Evolutionary conservation across 2,113 vertebrate genomes (phyloP).

Genomic region (Apus apus): DNA sequence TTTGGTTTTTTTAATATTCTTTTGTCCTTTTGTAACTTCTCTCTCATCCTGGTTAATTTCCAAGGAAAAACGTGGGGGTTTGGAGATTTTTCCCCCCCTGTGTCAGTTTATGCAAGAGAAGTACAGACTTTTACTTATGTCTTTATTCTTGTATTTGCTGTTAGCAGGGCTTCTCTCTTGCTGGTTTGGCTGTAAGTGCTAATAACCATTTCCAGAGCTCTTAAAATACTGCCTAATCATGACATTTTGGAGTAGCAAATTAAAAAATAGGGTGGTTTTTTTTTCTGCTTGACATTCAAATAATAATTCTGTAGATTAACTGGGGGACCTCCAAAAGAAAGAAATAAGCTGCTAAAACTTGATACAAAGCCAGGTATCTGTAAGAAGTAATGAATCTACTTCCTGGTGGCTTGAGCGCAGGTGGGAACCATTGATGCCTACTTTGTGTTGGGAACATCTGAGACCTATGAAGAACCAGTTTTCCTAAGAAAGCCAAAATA

Average conservation of each 20-base stretch:
- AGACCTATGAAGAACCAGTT: background rate
- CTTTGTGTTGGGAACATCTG: background rate
- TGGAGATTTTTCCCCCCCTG: accelerated
- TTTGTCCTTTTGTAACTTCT: background rate
- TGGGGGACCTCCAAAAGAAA: background rate
- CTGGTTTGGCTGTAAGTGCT: background rate
- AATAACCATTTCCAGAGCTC: background rate
- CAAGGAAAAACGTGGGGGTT: background rate
- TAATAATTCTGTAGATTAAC: background rate
- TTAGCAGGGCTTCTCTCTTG: background rate
- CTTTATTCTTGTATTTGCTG: background rate
- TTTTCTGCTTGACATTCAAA: background rate
- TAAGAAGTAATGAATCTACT: background rate
- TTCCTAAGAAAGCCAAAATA: background rate
- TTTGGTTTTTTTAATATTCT: background rate
- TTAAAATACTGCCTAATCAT: background rate
- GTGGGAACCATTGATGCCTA: background rate
- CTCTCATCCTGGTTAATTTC: background rate
- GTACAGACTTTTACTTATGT: background rate
- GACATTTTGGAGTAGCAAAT: background rate
- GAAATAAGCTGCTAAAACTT: background rate
- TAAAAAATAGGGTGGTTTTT: background rate
- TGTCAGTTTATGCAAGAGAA: background rate
- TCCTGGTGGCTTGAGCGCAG: background rate
- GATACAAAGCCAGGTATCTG: background rate